Evolutionary conservation across 2,113 vertebrate genomes (phyloP).

Genomic region (Petrocephalus zakoni): DNA sequence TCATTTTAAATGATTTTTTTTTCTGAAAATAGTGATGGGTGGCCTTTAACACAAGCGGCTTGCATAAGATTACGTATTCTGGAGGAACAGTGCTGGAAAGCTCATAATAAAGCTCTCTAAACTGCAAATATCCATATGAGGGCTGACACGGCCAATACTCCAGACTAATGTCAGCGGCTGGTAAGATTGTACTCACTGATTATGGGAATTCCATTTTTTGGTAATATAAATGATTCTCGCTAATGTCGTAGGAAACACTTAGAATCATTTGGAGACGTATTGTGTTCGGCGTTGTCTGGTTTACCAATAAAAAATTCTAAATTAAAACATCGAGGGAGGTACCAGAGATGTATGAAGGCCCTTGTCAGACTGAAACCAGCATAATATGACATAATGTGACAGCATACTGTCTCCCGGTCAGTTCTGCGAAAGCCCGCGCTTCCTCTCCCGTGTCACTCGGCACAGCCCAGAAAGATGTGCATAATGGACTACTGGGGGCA

Average conservation of each 20-base stretch:
- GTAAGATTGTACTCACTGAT: background rate
- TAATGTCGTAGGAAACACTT: background rate
- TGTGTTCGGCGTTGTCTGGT: background rate
- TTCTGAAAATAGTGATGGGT: background rate
- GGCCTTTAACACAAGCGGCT: constrained; percentile 1
- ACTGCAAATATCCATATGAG: background rate
- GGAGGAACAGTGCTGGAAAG: background rate
- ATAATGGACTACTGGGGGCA: background rate
- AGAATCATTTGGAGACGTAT: background rate
- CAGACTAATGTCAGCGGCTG: background rate
- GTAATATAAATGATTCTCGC: background rate
- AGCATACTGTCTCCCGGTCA: too few species aligned
- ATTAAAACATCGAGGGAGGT: background rate
- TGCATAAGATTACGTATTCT: background rate
- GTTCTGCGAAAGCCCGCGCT: background rate
- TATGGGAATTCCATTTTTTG: background rate
- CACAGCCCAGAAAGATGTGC: background rate
- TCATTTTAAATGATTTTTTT: background rate
- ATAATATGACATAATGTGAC: too few species aligned
- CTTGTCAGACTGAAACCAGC: background rate
- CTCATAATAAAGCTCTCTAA: constrained; percentile 9
- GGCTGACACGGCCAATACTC: background rate
- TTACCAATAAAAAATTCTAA: background rate
- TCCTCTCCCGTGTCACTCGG: too few species aligned
- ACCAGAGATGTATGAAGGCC: background rate